Percentiles rank a stretch among this genome's conserved stretches.
Evolutionary conservation across 1,140 invertebrate genomes (phyloP).

Genomic region (Drosophila orena): DNA sequence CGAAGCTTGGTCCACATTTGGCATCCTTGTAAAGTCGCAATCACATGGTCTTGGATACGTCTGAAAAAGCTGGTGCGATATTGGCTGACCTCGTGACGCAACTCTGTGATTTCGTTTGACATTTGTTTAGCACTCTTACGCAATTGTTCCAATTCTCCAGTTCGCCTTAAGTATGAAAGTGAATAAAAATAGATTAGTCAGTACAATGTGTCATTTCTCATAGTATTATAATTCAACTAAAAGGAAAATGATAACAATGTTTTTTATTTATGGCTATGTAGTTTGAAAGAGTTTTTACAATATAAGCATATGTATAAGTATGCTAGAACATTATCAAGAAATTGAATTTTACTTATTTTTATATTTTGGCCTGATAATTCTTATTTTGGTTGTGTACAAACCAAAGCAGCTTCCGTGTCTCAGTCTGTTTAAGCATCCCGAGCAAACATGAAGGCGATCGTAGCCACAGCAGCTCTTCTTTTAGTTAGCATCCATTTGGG

Average conservation of each 20-base stretch:
- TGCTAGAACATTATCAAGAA: no score
- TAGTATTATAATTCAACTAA: no score
- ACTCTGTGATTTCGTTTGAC: conserved; percentile 1
- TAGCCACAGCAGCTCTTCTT: background rate
- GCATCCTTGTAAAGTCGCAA: no score
- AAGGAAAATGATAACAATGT: no score
- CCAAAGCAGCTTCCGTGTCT: no score
- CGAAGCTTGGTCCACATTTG: background rate
- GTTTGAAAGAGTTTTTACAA: no score
- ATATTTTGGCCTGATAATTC: background rate
- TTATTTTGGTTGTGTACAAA: no score
- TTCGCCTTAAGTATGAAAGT: conserved; percentile 1
- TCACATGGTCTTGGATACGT: background rate
- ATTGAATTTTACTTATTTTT: background rate
- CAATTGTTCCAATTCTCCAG: conserved; percentile 10
- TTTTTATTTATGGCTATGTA: no score
- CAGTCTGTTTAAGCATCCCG: background rate
- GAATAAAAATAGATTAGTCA: background rate
- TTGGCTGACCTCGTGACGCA: conserved; percentile 6
- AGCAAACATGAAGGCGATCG: background rate
- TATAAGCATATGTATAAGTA: no score
- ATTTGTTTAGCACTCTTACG: background rate
- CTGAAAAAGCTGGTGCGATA: background rate
- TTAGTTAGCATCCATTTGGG: background rate
- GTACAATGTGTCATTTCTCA: no score